phyloP scores from a whole-genome alignment of 2,797 vertebrate species.

The Tenualosa ilisha region DNA sequence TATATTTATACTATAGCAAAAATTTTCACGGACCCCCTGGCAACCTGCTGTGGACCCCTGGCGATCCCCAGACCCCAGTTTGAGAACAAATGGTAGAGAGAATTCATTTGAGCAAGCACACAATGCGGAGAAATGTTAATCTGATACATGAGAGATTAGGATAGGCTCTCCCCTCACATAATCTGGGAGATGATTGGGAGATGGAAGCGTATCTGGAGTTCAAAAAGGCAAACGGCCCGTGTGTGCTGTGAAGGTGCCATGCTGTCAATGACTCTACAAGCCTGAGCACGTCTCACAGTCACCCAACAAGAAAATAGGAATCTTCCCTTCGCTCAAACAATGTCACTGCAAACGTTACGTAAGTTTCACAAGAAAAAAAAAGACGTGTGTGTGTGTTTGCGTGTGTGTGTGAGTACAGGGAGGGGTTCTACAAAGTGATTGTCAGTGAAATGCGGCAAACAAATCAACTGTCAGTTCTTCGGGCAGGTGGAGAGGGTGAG shows the following conservation, averaged over 20 bases:
- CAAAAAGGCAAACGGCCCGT: background rate
- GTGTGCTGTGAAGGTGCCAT: background rate
- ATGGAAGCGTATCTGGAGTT: background rate
- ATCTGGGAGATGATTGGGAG: background rate
- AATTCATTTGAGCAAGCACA: background rate
- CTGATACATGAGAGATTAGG: background rate
- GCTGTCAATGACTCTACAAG: background rate
- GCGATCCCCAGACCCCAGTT: no score
- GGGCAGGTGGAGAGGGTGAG: background rate
- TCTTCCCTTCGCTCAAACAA: background rate
- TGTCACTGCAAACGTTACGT: conserved; percentile 28
- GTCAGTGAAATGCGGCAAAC: conserved; percentile 56
- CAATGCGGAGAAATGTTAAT: background rate
- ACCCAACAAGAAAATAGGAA: background rate
- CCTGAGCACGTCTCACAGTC: background rate
- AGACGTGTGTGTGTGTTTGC: conserved; percentile 16
- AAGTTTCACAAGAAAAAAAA: conserved; percentile 34
- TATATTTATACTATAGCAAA: no score
- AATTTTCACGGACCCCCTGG: no score
- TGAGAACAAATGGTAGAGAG: background rate
- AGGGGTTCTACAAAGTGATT: conserved; percentile 35
- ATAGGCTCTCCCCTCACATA: background rate
- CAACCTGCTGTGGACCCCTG: no score
- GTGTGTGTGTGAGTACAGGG: conserved; percentile 13
- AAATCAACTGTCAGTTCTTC: conserved; percentile 57